Base-by-base conservation (phyloP, 2,888 invertebrate genomes). In the Eurois occulta region DNA sequence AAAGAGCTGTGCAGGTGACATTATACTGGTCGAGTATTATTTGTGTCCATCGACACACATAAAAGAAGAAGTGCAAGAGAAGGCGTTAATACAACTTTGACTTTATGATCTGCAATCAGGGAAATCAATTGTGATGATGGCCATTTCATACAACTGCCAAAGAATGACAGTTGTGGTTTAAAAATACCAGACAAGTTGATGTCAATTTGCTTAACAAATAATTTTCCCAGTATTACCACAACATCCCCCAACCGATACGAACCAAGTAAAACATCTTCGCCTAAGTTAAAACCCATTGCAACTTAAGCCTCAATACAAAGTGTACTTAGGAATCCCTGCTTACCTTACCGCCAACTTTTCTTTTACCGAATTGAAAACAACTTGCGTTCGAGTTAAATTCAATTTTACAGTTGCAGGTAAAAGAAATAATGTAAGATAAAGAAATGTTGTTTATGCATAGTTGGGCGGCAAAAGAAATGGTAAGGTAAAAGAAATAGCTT, bases 281-380 rank as follows among this genome's bases (percentile, higher is more conserved):
- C 2, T 4, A 64, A 85, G 68, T 72, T 55, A 70, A 81, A 83
- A 76, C 41, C 71, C 60, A 70, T 72, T 66, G 72, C 77, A 85
- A 82, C 60, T 85, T 85, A 58, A 85, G 62, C 60, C 62, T 35
- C 81, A 71, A 85, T 81, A 76, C 83, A 46, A 69, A 81, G 58
- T 82, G 67, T 85, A 81, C 76, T 75, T 58, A 81, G 75, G 78
- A 73, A 43, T 73, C 83, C 62, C 71, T 88, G 67, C 82, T 80
- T 86, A 84, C 67, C 68, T 73, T 48, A n/a, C 46, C 32, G 16
- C 13, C 24, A 86, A 87, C 88, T 87, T 87, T 86, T 88, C 80
- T 88, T 81, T 87, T 81, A 87, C 69, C 24, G 77, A 81, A 88
- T 87, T 85, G 87, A 88, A 87, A 87, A 88, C 86, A 81, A 85